A percentile compares a stretch with the other conserved stretches of the same genome.
phyloP scores from a whole-genome alignment of 2,113 vertebrate species.

The Leptobrachium leishanense region DNA sequence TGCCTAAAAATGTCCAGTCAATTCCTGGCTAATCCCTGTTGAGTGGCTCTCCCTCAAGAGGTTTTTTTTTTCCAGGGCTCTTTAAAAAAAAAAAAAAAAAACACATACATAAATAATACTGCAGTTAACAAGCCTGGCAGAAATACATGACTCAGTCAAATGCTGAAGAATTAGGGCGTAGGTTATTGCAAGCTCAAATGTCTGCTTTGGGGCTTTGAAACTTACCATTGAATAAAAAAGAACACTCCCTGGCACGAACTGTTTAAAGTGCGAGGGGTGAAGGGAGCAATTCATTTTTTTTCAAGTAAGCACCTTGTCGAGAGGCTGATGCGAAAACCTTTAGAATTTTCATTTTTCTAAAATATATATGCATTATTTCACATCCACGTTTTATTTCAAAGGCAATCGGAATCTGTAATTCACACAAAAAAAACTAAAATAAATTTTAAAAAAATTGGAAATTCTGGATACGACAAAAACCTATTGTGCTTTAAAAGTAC shows the following conservation, averaged over 20 bases:
- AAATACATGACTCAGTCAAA: constrained; percentile 67
- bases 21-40: constrained; percentile 59
- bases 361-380: no score
- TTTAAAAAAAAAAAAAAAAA: constrained; percentile 42
- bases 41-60: constrained; percentile 61
- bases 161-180: constrained; percentile 61
- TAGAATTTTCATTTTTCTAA: not conserved
- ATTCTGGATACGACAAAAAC: no score
- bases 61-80: constrained; percentile 57
- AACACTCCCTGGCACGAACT: not conserved
- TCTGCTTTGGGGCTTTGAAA: constrained; percentile 59
- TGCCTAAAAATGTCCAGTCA: constrained; percentile 51
- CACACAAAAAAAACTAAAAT: no score
- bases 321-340: not conserved
- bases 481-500: no score
- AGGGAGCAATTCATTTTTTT: not conserved
- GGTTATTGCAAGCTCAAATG: constrained; percentile 41
- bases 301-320: constrained; percentile 15
- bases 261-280: not conserved
- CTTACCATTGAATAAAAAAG: constrained; percentile 39
- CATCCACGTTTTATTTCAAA: no score
- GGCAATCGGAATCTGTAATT: no score
- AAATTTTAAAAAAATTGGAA: no score
- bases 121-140: constrained; percentile 62
- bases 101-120: constrained; percentile 44